Conservation (phyloP, 2,797 vertebrate species). For the Ctenopoma kingsleyae region DNA sequence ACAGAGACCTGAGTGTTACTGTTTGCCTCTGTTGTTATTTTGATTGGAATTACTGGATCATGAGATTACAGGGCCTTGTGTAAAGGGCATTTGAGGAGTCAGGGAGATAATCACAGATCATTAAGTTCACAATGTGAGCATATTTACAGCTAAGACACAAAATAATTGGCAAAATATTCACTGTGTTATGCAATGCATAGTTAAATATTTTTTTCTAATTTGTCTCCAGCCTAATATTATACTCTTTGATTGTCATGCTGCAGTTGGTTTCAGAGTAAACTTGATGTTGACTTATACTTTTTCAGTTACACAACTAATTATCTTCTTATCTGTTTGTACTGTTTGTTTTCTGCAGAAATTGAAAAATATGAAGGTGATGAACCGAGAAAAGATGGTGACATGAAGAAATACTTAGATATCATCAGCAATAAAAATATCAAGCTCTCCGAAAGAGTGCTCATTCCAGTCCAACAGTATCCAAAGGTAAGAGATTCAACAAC, state of each 20-base stretch:
- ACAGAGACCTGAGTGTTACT: constrained; percentile 27
- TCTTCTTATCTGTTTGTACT: constrained; percentile 23
- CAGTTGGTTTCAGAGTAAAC: constrained; percentile 6
- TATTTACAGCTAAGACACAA: constrained; percentile 35
- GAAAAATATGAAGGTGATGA: constrained; percentile 95
- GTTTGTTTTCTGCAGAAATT: constrained; percentile 90
- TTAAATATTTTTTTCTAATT: constrained; percentile 27
- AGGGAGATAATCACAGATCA: constrained; percentile 55
- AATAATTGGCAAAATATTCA: constrained; percentile 39
- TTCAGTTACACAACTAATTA: constrained; percentile 31
- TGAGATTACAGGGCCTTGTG: constrained; percentile 49
- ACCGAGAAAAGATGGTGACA: constrained; percentile 93
- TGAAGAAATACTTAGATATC: constrained; percentile 98
- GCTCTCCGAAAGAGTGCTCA: constrained; percentile 96
- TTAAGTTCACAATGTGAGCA: constrained; percentile 49
- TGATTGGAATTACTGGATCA: constrained; percentile 62
- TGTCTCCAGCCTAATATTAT: constrained; percentile 23
- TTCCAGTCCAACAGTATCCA: constrained; percentile 98
- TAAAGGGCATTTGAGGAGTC: constrained; percentile 42
- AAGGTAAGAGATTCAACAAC: constrained; percentile 88
- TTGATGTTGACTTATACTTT: constrained; percentile 28
- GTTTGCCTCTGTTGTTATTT: constrained; percentile 60
- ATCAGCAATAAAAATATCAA: constrained; percentile 99
- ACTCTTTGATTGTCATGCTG: constrained; percentile 16
- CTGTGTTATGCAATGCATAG: constrained; percentile 24